Evolutionary conservation across 2,888 invertebrate species (phyloP), one percentile per base, ranked within the genome.

Genomic region (Druceiella hillmani): DNA sequence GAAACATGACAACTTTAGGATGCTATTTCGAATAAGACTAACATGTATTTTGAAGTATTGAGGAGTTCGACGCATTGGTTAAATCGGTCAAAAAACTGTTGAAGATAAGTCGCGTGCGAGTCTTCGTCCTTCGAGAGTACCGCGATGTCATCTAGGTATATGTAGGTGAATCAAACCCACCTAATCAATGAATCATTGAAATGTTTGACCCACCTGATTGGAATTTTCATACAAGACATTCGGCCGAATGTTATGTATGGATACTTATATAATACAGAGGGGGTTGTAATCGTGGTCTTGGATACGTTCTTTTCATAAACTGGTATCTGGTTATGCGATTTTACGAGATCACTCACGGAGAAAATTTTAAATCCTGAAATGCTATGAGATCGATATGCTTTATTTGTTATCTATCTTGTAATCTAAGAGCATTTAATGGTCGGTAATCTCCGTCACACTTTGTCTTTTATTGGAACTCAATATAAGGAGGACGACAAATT

Each of bases 291-390:
- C 1, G 53, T 55, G 1, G 56, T 55, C 41, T 57, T 57, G 1
- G 15, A 43, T 2, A 63, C 52, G 39, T 64, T 59, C 3, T 50
- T 54, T 3, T 38, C 25, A 3, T 39, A 34, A 3, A 61, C 52
- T 3, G 58, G 61, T 3, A 68, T 59, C 31, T 63, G 59, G 34
- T 59, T 48, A 40, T 55, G 68, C 0, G 59, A 59, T 25, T 51
- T 47, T 0, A 50, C 49, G 3, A 64, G 46, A 45, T 61, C 59
- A 2, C 61, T 34, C 1, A 45, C 55, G 1, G 50, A 50, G 35
- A 56, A 58, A 4, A 54, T 35, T n/a, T 22, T 46, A 15, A 49
- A 52, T 5, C 52, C 54, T 9, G 38, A 17, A 0, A 61, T 41
- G 4, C 36, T 40, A 7, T 52, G 47, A 0, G 54, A 11, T 57